Conservation (phyloP, 2,797 vertebrate genomes). For the Odontamblyopus lacepedii region DNA sequence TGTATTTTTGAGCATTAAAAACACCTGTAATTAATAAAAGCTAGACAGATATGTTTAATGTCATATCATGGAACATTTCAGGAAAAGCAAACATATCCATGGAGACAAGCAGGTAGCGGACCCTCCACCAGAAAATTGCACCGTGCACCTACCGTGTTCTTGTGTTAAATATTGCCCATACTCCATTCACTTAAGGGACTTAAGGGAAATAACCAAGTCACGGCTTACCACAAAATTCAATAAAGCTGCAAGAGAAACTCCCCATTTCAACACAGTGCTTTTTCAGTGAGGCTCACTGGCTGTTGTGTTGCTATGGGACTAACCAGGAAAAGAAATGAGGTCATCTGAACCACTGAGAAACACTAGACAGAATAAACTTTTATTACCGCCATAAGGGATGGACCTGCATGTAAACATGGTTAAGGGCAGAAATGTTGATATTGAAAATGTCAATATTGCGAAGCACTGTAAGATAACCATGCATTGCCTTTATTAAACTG, state of each 20-base stretch:
- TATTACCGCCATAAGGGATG: not conserved
- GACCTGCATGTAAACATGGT: not conserved
- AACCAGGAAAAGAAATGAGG: slow-evolving; percentile 23
- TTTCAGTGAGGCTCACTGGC: not conserved
- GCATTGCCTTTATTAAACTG: slow-evolving; percentile 39
- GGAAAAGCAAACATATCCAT: too few species aligned
- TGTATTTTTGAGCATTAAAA: too few species aligned
- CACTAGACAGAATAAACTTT: not conserved
- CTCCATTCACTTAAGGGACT: not conserved
- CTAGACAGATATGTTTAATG: too few species aligned
- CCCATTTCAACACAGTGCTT: not conserved
- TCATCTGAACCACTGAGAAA: slow-evolving; percentile 20
- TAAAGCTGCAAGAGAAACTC: not conserved
- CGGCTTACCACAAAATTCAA: not conserved
- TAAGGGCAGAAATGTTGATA: not conserved
- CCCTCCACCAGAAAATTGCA: too few species aligned
- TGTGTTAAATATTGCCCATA: not conserved
- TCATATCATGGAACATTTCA: too few species aligned
- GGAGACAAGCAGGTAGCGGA: too few species aligned
- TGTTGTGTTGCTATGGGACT: slow-evolving; percentile 47
- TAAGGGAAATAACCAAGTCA: not conserved
- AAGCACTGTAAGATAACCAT: slow-evolving; percentile 16
- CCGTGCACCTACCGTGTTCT: not conserved
- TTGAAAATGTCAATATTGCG: slow-evolving; percentile 7
- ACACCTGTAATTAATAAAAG: too few species aligned